Conservation (phyloP, 2,797 vertebrate species). For the Vultur gryphus region DNA sequence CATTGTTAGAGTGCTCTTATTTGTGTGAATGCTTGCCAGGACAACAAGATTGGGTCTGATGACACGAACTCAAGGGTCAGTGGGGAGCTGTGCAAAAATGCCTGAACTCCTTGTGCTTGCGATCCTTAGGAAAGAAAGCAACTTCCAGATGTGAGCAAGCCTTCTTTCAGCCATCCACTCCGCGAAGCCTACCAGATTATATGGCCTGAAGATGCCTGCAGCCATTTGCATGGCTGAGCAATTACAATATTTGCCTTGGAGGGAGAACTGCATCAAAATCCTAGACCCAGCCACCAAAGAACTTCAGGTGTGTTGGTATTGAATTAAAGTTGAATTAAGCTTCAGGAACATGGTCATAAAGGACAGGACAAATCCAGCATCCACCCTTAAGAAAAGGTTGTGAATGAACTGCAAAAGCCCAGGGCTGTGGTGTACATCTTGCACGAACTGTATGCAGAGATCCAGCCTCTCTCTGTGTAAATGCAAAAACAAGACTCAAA, state of each 20-base stretch:
- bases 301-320: neutral
- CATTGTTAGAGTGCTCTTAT: constrained; percentile 63
- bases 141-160: constrained; percentile 60
- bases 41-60: constrained; percentile 43
- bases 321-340: neutral
- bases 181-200: neutral
- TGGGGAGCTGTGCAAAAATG: constrained; percentile 47
- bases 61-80: constrained; percentile 38
- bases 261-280: neutral
- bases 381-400: neutral
- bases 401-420: neutral
- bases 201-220: neutral
- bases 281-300: neutral
- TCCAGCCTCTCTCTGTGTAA: neutral
- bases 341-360: neutral
- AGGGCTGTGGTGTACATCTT: neutral
- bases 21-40: constrained; percentile 61
- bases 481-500: neutral
- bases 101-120: constrained; percentile 7
- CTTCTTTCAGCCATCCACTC: constrained; percentile 16
- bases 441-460: neutral
- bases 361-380: neutral
- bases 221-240: neutral
- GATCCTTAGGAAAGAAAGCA: constrained; percentile 42
- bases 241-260: neutral